Percentiles rank a stretch among this genome's conserved stretches.
Conservation (phyloP, 2,113 vertebrate species). For the Aldabrachelys gigantea region DNA sequence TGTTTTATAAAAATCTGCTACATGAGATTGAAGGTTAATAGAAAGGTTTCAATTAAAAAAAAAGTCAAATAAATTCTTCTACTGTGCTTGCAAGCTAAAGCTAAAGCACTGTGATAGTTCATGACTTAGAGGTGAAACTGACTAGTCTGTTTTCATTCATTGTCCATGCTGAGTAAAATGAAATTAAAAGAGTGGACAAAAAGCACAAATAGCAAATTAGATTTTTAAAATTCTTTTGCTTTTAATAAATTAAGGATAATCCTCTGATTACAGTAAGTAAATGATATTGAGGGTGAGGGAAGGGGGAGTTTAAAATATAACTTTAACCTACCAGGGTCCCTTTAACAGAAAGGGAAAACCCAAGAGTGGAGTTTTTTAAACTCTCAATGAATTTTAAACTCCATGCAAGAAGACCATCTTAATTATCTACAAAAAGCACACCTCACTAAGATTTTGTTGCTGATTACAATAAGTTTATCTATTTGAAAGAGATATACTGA, state of each 20-base stretch:
- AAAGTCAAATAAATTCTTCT: not conserved
- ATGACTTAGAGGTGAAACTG: not conserved
- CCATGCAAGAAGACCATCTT: not conserved
- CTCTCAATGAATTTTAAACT: not conserved
- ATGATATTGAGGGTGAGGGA: not conserved
- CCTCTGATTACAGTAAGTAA: not conserved
- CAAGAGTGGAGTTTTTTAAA: not conserved
- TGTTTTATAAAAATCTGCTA: not conserved
- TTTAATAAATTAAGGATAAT: not conserved
- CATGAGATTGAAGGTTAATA: not conserved
- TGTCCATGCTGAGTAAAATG: not conserved
- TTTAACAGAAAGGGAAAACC: not conserved
- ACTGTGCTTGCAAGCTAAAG: rapidly evolving
- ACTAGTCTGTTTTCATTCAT: not conserved
- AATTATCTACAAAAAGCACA: not conserved
- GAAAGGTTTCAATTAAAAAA: not conserved
- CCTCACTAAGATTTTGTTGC: not conserved
- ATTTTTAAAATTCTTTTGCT: not conserved
- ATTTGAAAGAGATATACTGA: not conserved
- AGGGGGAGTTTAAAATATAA: not conserved
- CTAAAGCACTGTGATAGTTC: not conserved
- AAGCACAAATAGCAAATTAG: not conserved
- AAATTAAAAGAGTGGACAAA: not conserved
- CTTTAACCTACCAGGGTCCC: not conserved
- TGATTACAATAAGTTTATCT: not conserved